Evolutionary conservation across 1,140 invertebrate species (phyloP).

Genomic region (Cryptotermes secundus): DNA sequence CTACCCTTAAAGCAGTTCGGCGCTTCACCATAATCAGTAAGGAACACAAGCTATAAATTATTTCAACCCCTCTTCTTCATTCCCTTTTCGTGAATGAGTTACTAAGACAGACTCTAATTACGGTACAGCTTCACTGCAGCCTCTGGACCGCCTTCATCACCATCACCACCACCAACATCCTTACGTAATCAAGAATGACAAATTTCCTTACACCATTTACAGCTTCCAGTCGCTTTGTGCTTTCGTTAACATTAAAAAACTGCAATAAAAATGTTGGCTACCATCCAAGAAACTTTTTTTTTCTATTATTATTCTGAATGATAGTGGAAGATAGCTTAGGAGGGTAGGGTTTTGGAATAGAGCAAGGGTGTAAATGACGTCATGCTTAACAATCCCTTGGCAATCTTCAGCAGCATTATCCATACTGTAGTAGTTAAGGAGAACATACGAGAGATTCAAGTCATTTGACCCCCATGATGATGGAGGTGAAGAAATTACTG

Average conservation of each 20-base stretch:
- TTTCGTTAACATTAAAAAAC: not conserved
- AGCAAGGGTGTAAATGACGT: constrained; percentile 16
- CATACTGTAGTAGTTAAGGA: not conserved
- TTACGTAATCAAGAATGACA: constrained; percentile 7
- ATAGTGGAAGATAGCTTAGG: not conserved
- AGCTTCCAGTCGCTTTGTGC: constrained; percentile 17
- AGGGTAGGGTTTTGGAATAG: not conserved
- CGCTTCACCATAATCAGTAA: not conserved
- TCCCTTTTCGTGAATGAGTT: not conserved
- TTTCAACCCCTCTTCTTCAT: constrained; percentile 2
- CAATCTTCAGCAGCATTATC: not conserved
- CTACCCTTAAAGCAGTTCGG: not conserved
- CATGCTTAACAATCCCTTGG: constrained; percentile 18
- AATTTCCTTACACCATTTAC: constrained; percentile 19
- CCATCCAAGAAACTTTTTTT: constrained; percentile 1
- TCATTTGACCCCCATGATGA: not conserved
- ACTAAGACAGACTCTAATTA: constrained; percentile 11
- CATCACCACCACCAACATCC: not conserved
- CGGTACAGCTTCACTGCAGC: not conserved
- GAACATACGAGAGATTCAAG: constrained; percentile 4
- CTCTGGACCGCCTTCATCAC: not conserved
- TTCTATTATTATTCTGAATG: constrained; percentile 7
- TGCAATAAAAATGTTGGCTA: constrained; percentile 1
- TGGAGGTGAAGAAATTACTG: not conserved
- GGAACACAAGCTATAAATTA: constrained; percentile 1